Conservation (phyloP, 2,888 invertebrate species). For the Eueremaeus valkanovi region DNA sequence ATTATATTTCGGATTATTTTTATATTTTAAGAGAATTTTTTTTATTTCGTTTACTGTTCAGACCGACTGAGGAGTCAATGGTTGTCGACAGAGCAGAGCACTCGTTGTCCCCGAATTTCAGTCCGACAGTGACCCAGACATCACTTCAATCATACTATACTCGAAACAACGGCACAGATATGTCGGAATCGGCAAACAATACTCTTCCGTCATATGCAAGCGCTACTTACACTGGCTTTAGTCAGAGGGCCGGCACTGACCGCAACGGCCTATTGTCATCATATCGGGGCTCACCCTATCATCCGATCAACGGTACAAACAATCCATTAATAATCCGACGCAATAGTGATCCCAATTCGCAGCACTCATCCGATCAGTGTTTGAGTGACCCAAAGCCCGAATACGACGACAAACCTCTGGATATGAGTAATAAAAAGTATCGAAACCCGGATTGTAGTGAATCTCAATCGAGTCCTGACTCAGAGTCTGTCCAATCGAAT, state of each 20-base stretch:
- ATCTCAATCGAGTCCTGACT: constrained; percentile 52
- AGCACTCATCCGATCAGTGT: neutral
- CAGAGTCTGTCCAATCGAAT: constrained; percentile 46
- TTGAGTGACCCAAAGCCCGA: constrained; percentile 22
- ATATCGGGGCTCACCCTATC: constrained; percentile 41
- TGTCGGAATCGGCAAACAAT: constrained; percentile 1
- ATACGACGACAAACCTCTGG: constrained; percentile 47
- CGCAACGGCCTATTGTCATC: constrained; percentile 1
- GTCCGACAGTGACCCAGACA: neutral
- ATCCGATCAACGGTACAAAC: constrained; percentile 6
- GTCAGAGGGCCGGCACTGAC: constrained; percentile 22
- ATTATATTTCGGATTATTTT: too few relatives aligned
- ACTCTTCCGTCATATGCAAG: neutral
- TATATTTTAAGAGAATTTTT: too few relatives aligned
- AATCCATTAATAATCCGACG: constrained; percentile 14
- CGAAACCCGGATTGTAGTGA: constrained; percentile 35
- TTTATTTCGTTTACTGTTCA: neutral
- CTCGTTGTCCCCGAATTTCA: constrained; percentile 5
- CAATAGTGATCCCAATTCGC: constrained; percentile 39
- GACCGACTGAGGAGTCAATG: constrained; percentile 8
- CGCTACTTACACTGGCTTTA: constrained; percentile 20
- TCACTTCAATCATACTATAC: neutral
- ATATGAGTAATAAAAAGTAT: constrained; percentile 48
- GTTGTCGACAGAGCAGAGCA: neutral
- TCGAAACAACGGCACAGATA: neutral